phyloP scores from a whole-genome alignment of 2,797 vertebrate species.

The Pipistrellus nathusii region DNA sequence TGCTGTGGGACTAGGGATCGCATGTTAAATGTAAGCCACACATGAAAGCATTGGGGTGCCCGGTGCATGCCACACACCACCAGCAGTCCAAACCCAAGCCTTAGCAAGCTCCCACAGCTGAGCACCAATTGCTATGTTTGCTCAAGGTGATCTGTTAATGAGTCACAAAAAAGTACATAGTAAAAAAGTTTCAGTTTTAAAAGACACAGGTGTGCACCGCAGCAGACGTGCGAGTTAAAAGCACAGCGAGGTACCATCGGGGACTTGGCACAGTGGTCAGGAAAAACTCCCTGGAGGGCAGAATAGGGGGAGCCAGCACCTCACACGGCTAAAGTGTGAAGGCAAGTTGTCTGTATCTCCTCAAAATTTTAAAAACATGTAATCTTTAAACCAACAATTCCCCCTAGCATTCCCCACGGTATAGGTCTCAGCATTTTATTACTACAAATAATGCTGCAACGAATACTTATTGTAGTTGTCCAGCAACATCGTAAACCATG shows the following conservation, averaged over 20 bases:
- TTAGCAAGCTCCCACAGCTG: neutral
- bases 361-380: neutral
- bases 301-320: rapidly evolving
- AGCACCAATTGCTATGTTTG: rapidly evolving
- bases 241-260: too few relatives aligned
- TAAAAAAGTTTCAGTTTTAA: neutral
- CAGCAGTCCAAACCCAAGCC: neutral
- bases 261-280: rapidly evolving
- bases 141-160: neutral
- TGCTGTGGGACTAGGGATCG: neutral
- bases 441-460: neutral
- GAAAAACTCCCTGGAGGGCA: rapidly evolving
- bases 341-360: neutral
- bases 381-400: neutral
- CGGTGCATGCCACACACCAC: rapidly evolving
- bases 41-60: rapidly evolving
- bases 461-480: neutral
- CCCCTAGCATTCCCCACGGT: neutral
- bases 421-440: neutral
- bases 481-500: neutral
- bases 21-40: neutral
- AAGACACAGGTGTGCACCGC: neutral
- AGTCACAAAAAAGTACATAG: neutral
- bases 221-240: neutral
- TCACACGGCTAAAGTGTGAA: rapidly evolving